Conservation (phyloP, 2,113 vertebrate species). For the Cairina moschata region DNA sequence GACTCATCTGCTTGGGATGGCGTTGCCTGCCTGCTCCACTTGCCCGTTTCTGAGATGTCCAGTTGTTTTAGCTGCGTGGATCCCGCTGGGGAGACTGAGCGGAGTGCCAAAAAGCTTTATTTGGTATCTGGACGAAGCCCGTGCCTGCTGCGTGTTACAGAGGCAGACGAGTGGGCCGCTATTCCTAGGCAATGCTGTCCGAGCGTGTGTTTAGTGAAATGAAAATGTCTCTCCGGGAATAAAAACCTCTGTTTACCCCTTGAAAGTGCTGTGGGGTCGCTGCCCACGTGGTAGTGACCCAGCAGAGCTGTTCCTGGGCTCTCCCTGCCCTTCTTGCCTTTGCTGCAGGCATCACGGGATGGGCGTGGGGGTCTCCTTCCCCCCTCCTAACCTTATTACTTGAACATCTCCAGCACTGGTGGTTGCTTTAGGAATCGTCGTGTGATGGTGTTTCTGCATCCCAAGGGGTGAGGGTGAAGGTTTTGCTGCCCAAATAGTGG, state of each 20-base stretch:
- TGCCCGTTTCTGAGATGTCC: neutral
- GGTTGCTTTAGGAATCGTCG: neutral
- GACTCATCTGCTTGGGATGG: slow-evolving; percentile 20
- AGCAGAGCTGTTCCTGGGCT: neutral
- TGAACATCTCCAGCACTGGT: neutral
- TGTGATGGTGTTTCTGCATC: neutral
- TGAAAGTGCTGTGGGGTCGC: neutral
- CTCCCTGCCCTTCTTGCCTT: neutral
- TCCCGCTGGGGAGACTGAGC: neutral
- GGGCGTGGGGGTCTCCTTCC: neutral
- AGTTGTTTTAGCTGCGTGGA: slow-evolving; percentile 3
- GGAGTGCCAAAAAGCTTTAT: neutral
- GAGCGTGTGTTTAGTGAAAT: neutral
- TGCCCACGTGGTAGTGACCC: neutral
- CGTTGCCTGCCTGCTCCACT: neutral
- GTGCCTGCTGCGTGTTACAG: neutral
- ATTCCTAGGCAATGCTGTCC: neutral
- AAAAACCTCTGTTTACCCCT: neutral
- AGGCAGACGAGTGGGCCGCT: neutral
- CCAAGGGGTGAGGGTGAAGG: neutral
- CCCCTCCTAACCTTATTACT: too few species aligned
- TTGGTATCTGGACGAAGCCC: neutral
- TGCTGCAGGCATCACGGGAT: neutral
- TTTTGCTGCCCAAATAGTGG: neutral
- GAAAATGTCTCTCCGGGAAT: neutral